These are phyloP conservation scores for Amphiprion clarkii DNA, from an alignment of 2,797 vertebrate species.

Conservation along the genomic window DNA sequence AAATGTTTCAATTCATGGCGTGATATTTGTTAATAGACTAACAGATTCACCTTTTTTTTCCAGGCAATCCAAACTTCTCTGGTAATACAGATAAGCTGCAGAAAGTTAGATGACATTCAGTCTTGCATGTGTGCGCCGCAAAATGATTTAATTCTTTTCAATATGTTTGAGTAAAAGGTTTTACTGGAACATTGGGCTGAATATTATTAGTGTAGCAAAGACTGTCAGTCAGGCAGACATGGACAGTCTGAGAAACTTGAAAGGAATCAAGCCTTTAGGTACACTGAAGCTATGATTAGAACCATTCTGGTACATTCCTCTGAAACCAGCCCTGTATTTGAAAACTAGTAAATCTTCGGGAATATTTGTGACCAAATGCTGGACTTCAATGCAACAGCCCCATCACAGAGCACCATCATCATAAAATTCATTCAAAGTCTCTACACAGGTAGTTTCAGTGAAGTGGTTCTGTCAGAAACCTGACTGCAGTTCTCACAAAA, in stretches of 20 bases:
- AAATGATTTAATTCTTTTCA: neutral
- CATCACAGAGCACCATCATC: constrained; percentile 4
- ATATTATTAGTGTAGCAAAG: constrained; percentile 1
- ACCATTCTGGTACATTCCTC: neutral
- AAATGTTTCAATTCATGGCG: neutral
- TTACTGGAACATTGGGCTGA: neutral
- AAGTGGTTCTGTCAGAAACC: constrained; percentile 5
- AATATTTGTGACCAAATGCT: constrained; percentile 1
- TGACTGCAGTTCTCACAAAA: constrained; percentile 18
- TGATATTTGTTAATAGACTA: constrained; percentile 10
- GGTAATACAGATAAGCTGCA: neutral
- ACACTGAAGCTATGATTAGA: too few relatives aligned
- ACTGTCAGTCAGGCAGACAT: neutral
- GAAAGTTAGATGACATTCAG: constrained; percentile 3
- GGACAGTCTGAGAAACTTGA: neutral
- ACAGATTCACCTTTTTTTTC: neutral
- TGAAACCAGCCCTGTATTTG: neutral
- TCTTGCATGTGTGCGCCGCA: neutral
- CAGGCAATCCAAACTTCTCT: neutral
- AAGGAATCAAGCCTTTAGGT: too few relatives aligned
- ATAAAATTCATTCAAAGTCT: constrained; percentile 1
- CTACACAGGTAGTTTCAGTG: constrained; percentile 7
- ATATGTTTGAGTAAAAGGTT: neutral
- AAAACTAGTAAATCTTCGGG: neutral
- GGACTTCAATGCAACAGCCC: neutral